Evolutionary conservation across 2,888 invertebrate genomes (phyloP).

Genomic region (Anagyrus pseudococci): DNA sequence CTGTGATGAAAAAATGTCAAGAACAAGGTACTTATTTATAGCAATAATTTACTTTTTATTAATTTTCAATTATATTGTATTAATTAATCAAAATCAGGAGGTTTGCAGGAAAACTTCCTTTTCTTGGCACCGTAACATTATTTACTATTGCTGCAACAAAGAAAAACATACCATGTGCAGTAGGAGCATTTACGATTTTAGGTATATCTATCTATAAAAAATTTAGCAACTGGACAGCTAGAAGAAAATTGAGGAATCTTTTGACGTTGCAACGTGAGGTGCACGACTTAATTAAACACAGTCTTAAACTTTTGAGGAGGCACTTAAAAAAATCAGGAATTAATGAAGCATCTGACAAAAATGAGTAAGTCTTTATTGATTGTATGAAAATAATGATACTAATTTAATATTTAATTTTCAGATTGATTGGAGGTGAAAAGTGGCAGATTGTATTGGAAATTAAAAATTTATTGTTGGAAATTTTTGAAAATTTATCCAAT

Average conservation of each 20-base stretch:
- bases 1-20: slow-evolving; percentile 32
- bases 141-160: slow-evolving; percentile 34
- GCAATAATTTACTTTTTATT: neutral
- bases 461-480: slow-evolving; percentile 45
- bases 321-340: slow-evolving; percentile 44
- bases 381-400: slow-evolving; percentile 7
- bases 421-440: slow-evolving; percentile 48
- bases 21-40: slow-evolving; percentile 34
- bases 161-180: slow-evolving; percentile 34
- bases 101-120: slow-evolving; percentile 40
- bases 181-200: slow-evolving; percentile 40
- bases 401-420: slow-evolving; percentile 33
- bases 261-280: slow-evolving; percentile 50
- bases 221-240: slow-evolving; percentile 38
- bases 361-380: slow-evolving; percentile 46
- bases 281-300: slow-evolving; percentile 46
- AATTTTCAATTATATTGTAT: neutral
- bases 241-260: slow-evolving; percentile 43
- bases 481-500: slow-evolving; percentile 46
- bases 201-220: slow-evolving; percentile 40
- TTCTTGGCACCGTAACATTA: slow-evolving; percentile 42
- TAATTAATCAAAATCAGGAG: slow-evolving; percentile 42
- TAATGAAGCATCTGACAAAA: slow-evolving; percentile 42
- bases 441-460: slow-evolving; percentile 48
- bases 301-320: slow-evolving; percentile 50